Evolutionary conservation across 2,888 invertebrate genomes (phyloP).

Genomic region (Antheraea yamamai): DNA sequence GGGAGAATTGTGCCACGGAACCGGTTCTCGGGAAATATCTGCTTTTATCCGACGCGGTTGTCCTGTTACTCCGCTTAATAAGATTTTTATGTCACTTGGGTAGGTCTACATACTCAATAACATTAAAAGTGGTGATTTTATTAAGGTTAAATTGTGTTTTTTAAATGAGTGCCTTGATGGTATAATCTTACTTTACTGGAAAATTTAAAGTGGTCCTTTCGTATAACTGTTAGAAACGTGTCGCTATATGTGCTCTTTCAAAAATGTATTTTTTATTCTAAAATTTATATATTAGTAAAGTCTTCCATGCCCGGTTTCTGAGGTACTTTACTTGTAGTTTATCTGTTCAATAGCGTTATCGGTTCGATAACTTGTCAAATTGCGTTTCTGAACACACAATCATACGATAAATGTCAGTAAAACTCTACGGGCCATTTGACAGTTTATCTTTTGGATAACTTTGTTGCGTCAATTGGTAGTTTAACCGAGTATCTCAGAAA

Average conservation of each 20-base stretch:
- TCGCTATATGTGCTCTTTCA: neutral
- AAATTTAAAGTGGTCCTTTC: neutral
- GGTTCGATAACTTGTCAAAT: too few species aligned
- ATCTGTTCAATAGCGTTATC: too few species aligned
- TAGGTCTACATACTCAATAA: neutral
- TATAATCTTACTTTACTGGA: neutral
- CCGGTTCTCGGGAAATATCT: slow-evolving; percentile 29
- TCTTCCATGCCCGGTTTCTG: too few species aligned
- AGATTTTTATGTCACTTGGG: neutral
- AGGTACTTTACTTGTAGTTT: too few species aligned
- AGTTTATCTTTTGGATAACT: too few species aligned
- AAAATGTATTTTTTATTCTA: neutral
- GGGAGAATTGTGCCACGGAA: slow-evolving; percentile 29
- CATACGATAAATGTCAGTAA: too few species aligned
- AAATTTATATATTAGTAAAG: too few species aligned
- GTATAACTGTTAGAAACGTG: neutral
- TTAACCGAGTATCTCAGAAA: too few species aligned
- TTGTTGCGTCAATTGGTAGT: too few species aligned
- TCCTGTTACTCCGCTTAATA: slow-evolving; percentile 15
- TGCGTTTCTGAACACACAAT: too few species aligned
- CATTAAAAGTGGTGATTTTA: slow-evolving; percentile 2
- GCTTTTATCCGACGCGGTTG: slow-evolving; percentile 6
- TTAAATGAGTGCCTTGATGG: neutral
- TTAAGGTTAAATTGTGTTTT: neutral
- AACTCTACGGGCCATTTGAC: too few species aligned